Evolutionary conservation across 2,888 invertebrate genomes (phyloP).

Genomic region (Hypercompe scribonia): DNA sequence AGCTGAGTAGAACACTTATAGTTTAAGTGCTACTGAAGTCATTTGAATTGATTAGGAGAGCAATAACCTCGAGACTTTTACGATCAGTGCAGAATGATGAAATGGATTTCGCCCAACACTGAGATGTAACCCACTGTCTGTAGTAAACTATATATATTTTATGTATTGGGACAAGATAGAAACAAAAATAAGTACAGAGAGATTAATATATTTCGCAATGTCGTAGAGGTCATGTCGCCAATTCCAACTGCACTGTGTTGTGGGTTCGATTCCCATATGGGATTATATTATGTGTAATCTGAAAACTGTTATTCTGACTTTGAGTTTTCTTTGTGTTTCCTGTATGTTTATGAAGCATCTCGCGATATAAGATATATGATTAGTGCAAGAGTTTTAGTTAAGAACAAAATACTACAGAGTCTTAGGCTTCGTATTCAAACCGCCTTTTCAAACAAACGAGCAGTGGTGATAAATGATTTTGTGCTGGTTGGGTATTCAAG

Average conservation of each 20-base stretch:
- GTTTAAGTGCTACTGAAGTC: neutral
- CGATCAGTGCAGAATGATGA: slow-evolving; percentile 2
- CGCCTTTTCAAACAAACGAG: no score
- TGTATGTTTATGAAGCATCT: no score
- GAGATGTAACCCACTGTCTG: neutral
- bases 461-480: no score
- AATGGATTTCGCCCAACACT: neutral
- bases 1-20: neutral
- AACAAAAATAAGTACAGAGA: no score
- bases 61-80: slow-evolving; percentile 9
- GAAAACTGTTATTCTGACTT: neutral
- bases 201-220: neutral
- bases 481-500: no score
- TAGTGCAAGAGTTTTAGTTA: no score
- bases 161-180: neutral
- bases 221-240: no score
- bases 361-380: no score
- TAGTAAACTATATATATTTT: neutral
- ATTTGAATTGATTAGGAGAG: slow-evolving; percentile 9
- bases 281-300: neutral
- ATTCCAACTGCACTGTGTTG: neutral
- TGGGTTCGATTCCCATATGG: neutral
- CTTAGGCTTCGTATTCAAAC: no score
- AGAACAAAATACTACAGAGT: no score
- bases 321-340: neutral